Evolutionary conservation across 1,140 invertebrate species (phyloP), one percentile per base, ranked within the genome.

Genomic region (Heliconius melpomene): DNA sequence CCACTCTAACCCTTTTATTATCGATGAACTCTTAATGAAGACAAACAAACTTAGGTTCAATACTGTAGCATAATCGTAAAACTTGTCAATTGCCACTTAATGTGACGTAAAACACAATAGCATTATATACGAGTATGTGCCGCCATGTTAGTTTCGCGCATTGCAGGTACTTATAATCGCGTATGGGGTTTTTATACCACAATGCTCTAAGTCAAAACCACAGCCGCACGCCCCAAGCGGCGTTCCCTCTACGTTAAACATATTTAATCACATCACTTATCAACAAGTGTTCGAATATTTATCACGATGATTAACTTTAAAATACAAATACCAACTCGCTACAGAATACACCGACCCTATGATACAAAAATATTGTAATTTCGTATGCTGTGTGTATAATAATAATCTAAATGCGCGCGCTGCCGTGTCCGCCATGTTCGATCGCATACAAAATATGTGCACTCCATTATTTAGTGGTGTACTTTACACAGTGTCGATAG

Each of bases 331-430:
- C 88, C 90, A 92, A 91, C 88, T 87, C 83, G 79, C 92, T 94
- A 94, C 91, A 84, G 89, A 91, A 83, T 92, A 94, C 91, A 94
- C 88, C 85, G 85, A 94, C 87, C 90, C 92, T 92, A 91, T 89
- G 80, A 91, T 94, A 94, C 89, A 94, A 94, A 94, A 94, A 94
- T 94, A 93, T 91, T 88, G 86, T 89, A 90, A 86, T 91, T 90
- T 88, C 88, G 88, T 91, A 91, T 91, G 89, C 88, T 84, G 89
- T 90, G 92, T 91, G 87, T 90, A 90, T 90, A 90, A 85, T 87
- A 86, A 88, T 90, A 89, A 85, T 87, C 85, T 88, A 89, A 87
- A 78, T 75, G 85, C 90, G 89, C 91, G 91, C 91, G 89, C 89
- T 88, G 90, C 87, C 70, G 88, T 89, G 87, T 85, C 82, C 76